phyloP scores from a whole-genome alignment of 2,113 vertebrate species.

The Stomatorhinus ivindoensis region DNA sequence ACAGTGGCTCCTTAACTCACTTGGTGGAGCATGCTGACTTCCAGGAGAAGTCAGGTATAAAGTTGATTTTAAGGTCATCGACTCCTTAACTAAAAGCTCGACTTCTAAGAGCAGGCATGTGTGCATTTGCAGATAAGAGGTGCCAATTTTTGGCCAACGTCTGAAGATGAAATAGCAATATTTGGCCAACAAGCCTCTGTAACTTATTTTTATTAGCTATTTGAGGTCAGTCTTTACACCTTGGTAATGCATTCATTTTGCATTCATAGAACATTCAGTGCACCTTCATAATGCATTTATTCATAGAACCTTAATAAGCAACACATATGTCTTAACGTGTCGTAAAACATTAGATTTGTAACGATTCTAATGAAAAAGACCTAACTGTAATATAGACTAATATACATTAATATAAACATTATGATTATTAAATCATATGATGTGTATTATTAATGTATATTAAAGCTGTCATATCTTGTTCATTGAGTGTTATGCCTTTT shows the following conservation, averaged over 20 bases:
- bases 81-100: neutral
- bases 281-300: neutral
- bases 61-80: neutral
- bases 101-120: neutral
- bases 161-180: neutral
- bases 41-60: neutral
- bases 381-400: neutral
- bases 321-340: neutral
- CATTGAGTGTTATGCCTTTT: neutral
- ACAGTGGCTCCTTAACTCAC: neutral
- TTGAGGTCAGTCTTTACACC: neutral
- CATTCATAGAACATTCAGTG: neutral
- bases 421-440: neutral
- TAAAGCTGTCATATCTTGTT: neutral
- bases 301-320: neutral
- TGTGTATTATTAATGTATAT: neutral
- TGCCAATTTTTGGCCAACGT: neutral
- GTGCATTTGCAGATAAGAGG: neutral
- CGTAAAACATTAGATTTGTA: neutral
- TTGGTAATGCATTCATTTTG: neutral
- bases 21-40: neutral
- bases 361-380: neutral
- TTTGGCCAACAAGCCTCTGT: neutral
- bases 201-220: neutral
- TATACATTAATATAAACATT: neutral